Base-by-base conservation (phyloP, 2,113 vertebrate species). In the Peromyscus leucopus region DNA sequence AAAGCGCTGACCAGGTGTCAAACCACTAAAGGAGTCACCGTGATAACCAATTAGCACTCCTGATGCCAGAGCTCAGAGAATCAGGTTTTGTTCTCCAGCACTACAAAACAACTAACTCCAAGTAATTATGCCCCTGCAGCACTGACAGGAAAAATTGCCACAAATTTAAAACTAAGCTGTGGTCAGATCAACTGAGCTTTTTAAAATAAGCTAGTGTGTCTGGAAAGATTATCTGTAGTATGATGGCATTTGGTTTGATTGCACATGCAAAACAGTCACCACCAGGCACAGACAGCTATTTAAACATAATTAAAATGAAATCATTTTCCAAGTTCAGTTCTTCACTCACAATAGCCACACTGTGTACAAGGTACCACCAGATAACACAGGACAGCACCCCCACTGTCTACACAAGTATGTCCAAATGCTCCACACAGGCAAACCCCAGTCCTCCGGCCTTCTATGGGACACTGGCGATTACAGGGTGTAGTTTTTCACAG, bases 151-250 rank as follows among this genome's bases (percentile, higher is more conserved):
- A n/a, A 88, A 94, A 94, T 94, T 2, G 31, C 19, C 88, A 78
- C 51, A 93, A 78, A 89, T 24, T 76, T 46, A 80, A 79, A 90
- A 57, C 69, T 87, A 96, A 96, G 71, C 69, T 72, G 74, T n/a
- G 33, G 74, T 82, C 72, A 69, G 82, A 85, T 94, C 76, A 95
- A 74, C 0, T 42, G 74, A 74, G 9, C 71, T 91, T 96, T 97
- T 76, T 46, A 89, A 96, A 97, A 65, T 80, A 89, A 90, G 24
- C 61, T 59, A 57, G 26, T 39, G 39, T 80, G 89, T 71, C 80
- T 95, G 48, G 31, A 80, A 91, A 85, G 10, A 74, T 26, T 72
- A 11, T 7, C 4, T 63, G 9, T 75, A 24, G 55, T 1, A 42
- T 19, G 6, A 89, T 19, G 42, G 71, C 33, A 87, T 21, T 69